Conservation (phyloP, 2,113 vertebrate genomes). For the Numenius arquata region DNA sequence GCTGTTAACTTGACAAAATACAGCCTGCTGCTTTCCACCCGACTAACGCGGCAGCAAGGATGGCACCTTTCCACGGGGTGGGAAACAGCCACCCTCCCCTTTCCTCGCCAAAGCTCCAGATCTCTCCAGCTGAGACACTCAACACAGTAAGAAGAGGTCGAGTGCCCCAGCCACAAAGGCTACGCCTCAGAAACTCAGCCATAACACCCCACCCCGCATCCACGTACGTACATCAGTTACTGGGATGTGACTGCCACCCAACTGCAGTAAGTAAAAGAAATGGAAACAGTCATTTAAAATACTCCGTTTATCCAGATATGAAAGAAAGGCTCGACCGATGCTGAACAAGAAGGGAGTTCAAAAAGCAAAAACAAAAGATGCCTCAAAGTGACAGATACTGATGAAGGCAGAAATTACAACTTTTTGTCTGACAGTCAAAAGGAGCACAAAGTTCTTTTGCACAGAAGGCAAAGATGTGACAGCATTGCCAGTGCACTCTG, state of each 20-base stretch:
- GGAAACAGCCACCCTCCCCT: not conserved
- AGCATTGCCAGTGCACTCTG: not conserved
- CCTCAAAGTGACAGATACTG: not conserved
- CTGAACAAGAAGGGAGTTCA: not conserved
- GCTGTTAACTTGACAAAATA: constrained; percentile 20
- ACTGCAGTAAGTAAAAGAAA: not conserved
- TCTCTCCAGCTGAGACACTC: not conserved
- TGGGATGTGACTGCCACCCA: constrained; percentile 36
- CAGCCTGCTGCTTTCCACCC: constrained; percentile 3
- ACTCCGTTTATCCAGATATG: not conserved
- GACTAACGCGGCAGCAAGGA: not conserved
- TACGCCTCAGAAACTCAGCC: not conserved
- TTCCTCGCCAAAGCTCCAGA: not conserved
- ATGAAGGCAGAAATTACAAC: not conserved
- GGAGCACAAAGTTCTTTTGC: not conserved
- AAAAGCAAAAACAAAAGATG: constrained; percentile 39
- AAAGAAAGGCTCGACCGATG: not conserved
- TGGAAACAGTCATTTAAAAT: not conserved
- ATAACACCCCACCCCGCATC: not conserved
- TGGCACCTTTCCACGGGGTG: not conserved
- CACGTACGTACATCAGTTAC: not conserved
- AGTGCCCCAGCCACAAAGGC: not conserved
- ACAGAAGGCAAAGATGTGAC: not conserved
- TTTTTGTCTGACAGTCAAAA: not conserved
- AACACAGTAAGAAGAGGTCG: not conserved